Evolutionary conservation across 2,888 invertebrate species (phyloP).

Genomic region (Orchesella flavescens): DNA sequence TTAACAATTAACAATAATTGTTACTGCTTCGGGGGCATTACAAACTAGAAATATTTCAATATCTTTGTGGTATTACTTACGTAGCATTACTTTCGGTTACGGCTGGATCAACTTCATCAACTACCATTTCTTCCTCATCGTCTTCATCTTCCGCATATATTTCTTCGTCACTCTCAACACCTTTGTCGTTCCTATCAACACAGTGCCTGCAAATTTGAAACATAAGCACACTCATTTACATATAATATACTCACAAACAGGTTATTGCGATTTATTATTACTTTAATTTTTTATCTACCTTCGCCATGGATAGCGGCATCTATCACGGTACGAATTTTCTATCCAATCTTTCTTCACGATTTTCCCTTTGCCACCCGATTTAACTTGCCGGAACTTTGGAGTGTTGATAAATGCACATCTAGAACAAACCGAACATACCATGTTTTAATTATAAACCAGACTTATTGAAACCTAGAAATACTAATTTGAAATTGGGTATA

Average conservation of each 20-base stretch:
- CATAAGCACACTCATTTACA: neutral
- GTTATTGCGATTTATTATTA: neutral
- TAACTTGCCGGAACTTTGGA: conserved; percentile 87
- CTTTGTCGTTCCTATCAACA: conserved; percentile 76
- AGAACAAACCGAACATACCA: conserved; percentile 72
- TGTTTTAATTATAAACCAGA: too few species aligned
- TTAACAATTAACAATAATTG: neutral
- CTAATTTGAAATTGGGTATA: too few species aligned
- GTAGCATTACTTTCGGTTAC: neutral
- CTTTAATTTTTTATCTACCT: conserved; percentile 70
- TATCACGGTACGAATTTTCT: conserved; percentile 78
- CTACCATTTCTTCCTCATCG: conserved; percentile 42
- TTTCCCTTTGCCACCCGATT: conserved; percentile 77
- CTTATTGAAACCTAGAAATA: too few species aligned
- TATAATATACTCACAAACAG: neutral
- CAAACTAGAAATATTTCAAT: neutral
- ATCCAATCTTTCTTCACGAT: conserved; percentile 86
- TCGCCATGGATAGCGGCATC: conserved; percentile 81
- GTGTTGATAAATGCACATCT: conserved; percentile 93
- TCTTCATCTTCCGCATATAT: conserved; percentile 74
- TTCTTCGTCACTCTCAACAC: conserved; percentile 77
- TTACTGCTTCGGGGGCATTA: neutral
- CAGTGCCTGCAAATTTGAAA: conserved; percentile 75
- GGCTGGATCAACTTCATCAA: conserved; percentile 1
- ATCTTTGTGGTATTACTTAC: neutral